phyloP scores from a whole-genome alignment of 2,888 invertebrate genomes.

The Pammene aurita region DNA sequence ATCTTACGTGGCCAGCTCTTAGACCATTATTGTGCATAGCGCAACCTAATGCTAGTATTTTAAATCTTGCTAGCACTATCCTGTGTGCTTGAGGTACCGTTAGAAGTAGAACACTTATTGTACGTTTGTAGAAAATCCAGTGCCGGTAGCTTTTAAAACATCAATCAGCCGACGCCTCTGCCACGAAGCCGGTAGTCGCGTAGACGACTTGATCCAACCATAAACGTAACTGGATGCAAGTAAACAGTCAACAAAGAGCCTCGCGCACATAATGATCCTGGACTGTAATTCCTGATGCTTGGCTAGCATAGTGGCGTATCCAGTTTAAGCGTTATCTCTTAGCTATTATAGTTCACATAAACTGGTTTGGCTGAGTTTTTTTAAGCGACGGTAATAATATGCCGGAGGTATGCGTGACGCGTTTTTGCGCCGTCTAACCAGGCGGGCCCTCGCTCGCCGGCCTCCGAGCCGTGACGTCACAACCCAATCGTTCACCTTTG shows the following conservation, averaged over 20 bases:
- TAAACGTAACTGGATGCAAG: slow-evolving; percentile 27
- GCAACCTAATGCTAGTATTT: no score
- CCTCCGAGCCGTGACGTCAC: slow-evolving; percentile 38
- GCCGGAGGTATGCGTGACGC: slow-evolving; percentile 30
- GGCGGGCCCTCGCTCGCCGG: slow-evolving; percentile 17
- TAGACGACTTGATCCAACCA: slow-evolving; percentile 24
- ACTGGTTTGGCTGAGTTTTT: neutral
- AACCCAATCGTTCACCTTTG: slow-evolving; percentile 44
- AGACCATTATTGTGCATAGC: no score
- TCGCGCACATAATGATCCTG: slow-evolving; percentile 29
- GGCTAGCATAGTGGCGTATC: neutral
- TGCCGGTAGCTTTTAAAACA: slow-evolving; percentile 6
- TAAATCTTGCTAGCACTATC: no score
- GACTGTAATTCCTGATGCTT: neutral
- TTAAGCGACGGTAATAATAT: neutral
- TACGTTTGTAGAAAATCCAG: no score
- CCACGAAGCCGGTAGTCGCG: slow-evolving; percentile 12
- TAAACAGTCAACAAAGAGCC: slow-evolving; percentile 35
- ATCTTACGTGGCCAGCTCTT: no score
- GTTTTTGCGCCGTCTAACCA: slow-evolving; percentile 36
- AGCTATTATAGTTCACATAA: neutral
- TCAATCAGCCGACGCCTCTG: neutral
- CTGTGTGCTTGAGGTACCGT: no score
- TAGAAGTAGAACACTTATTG: no score
- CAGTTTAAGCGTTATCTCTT: neutral